Evolutionary conservation across 2,888 invertebrate species (phyloP).

Genomic region (Lithophane semibrunnea): DNA sequence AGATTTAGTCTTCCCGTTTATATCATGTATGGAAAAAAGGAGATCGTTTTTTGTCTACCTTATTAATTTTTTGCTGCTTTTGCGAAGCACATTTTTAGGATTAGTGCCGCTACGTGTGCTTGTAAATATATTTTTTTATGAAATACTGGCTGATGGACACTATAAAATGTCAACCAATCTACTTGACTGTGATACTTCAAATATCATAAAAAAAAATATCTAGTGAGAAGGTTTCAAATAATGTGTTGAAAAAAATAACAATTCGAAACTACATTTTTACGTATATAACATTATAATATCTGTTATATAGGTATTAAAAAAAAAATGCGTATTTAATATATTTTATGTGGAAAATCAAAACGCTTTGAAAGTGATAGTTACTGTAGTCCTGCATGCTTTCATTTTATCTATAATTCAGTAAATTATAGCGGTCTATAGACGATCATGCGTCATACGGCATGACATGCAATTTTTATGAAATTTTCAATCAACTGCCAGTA

Average conservation of each 20-base stretch:
- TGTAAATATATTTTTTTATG: neutral
- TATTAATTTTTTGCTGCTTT: slow-evolving; percentile 20
- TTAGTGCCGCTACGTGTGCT: neutral
- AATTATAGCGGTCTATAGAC: neutral
- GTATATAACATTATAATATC: no score
- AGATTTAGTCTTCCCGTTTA: slow-evolving; percentile 45
- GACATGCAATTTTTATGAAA: no score
- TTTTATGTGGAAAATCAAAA: no score
- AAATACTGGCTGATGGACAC: neutral
- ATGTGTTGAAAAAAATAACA: neutral
- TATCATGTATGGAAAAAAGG: slow-evolving; percentile 23
- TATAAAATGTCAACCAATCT: slow-evolving; percentile 10
- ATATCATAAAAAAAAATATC: slow-evolving; percentile 9
- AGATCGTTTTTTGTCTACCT: slow-evolving; percentile 1
- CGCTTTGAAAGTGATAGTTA: neutral
- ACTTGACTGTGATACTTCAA: neutral
- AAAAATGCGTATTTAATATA: no score
- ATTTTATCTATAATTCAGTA: neutral
- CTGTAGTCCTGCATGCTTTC: neutral
- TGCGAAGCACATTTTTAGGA: neutral
- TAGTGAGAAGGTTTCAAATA: neutral
- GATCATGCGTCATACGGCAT: no score
- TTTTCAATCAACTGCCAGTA: no score
- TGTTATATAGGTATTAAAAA: no score
- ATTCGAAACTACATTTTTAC: neutral